Percentiles rank a stretch among this genome's conserved stretches.
Evolutionary conservation across 2,888 invertebrate genomes (phyloP).

Genomic region (Agrenia bidenticulata): DNA sequence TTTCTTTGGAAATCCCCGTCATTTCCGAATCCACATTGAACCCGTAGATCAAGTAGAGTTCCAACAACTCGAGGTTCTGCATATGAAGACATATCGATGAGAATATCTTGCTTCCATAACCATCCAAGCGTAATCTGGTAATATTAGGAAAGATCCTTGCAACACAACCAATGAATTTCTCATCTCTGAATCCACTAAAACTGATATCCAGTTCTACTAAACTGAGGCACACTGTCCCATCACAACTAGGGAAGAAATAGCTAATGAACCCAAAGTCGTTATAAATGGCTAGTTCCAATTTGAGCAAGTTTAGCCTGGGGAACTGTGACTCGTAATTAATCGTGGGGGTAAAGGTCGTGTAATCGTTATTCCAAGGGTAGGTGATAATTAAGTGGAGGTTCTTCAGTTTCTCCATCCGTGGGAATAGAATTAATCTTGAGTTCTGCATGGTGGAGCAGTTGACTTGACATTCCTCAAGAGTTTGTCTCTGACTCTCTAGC

Average conservation of each 20-base stretch:
- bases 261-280: constrained; percentile 41
- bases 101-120: constrained; percentile 42
- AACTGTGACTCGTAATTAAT: constrained; percentile 36
- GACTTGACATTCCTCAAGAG: constrained; percentile 39
- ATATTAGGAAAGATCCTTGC: constrained; percentile 39
- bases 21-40: constrained; percentile 45
- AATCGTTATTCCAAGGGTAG: constrained; percentile 44
- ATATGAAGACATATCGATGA: constrained; percentile 39
- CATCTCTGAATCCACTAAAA: constrained; percentile 46
- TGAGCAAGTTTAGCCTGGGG: constrained; percentile 32
- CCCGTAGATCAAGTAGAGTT: constrained; percentile 43
- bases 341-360: constrained; percentile 33
- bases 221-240: constrained; percentile 15
- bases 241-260: constrained; percentile 35
- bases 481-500: constrained; percentile 26
- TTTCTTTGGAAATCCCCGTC: constrained; percentile 39
- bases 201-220: constrained; percentile 39
- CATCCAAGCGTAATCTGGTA: constrained; percentile 34
- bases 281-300: constrained; percentile 47
- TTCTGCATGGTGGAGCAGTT: constrained; percentile 41
- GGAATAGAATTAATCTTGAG: constrained; percentile 39
- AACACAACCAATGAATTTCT: constrained; percentile 38
- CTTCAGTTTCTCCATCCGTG: constrained; percentile 31
- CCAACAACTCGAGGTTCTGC: constrained; percentile 35
- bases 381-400: constrained; percentile 41